phyloP scores from a whole-genome alignment of 1,140 invertebrate species.

The Ceratoteleas bidentatus region DNA sequence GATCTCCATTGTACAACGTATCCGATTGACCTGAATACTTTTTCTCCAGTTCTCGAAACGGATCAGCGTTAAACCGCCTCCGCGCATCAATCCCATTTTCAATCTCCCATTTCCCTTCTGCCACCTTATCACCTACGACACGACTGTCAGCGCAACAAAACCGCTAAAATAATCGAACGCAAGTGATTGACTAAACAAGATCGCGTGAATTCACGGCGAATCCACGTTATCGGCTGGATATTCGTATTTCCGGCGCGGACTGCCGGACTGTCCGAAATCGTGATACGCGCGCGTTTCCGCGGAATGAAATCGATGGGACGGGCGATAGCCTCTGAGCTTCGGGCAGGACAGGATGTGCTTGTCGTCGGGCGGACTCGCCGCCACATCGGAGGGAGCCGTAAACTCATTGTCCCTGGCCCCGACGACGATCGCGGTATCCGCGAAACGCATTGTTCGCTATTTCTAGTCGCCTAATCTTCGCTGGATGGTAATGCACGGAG shows the following conservation, averaged over 20 bases:
- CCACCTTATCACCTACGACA: not conserved
- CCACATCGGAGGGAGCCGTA: constrained; percentile 48
- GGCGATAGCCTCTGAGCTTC: constrained; percentile 70
- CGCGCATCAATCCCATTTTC: not conserved
- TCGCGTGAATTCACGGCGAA: constrained; percentile 29
- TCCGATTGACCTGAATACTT: too few species aligned
- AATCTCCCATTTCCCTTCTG: not conserved
- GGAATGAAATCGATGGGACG: constrained; percentile 66
- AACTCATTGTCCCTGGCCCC: constrained; percentile 59
- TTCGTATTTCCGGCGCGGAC: constrained; percentile 61
- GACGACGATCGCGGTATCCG: constrained; percentile 63
- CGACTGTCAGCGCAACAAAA: not conserved
- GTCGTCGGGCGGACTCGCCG: constrained; percentile 65
- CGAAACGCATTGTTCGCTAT: constrained; percentile 63
- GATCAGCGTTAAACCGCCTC: not conserved
- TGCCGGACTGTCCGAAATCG: constrained; percentile 59
- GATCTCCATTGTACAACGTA: too few species aligned
- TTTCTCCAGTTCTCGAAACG: too few species aligned
- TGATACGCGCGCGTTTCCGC: constrained; percentile 64
- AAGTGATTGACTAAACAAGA: constrained; percentile 42
- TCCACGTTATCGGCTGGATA: constrained; percentile 56
- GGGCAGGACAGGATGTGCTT: constrained; percentile 71
- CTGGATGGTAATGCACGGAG: constrained; percentile 42
- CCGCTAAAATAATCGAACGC: constrained; percentile 11
- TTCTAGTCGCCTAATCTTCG: constrained; percentile 63